Percentiles rank a stretch among this genome's conserved stretches.
phyloP scores from a whole-genome alignment of 2,797 vertebrate species.

The Carcharodon carcharias region DNA sequence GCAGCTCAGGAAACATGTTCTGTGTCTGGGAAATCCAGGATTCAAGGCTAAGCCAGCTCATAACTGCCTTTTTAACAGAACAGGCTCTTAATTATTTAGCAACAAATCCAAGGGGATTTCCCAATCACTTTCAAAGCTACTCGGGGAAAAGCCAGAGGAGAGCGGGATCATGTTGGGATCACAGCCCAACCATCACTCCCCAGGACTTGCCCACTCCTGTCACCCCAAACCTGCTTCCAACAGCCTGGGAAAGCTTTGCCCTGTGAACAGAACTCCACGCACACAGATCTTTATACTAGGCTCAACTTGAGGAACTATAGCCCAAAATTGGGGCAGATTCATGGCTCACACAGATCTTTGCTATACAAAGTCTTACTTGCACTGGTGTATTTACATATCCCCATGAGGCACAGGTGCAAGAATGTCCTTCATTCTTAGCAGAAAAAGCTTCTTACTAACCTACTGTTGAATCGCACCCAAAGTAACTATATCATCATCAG shows the following conservation, averaged over 20 bases:
- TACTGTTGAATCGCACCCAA: neutral
- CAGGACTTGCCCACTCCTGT: neutral
- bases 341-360: neutral
- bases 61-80: neutral
- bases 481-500: neutral
- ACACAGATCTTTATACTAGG: neutral
- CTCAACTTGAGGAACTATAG: neutral
- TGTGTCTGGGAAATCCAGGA: neutral
- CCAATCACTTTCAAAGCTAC: neutral
- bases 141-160: neutral
- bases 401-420: neutral
- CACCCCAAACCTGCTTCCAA: no score
- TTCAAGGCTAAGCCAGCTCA: neutral
- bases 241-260: neutral
- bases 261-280: neutral
- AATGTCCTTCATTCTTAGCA: neutral
- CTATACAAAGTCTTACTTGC: neutral
- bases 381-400: neutral
- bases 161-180: neutral
- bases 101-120: neutral
- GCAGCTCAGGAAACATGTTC: neutral
- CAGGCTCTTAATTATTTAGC: neutral
- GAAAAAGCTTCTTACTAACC: no score
- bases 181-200: neutral
- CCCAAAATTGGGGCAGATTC: neutral